Evolutionary conservation across 2,888 invertebrate species (phyloP), one percentile per base, ranked within the genome.

Genomic region (Eupithecia subfuscata): DNA sequence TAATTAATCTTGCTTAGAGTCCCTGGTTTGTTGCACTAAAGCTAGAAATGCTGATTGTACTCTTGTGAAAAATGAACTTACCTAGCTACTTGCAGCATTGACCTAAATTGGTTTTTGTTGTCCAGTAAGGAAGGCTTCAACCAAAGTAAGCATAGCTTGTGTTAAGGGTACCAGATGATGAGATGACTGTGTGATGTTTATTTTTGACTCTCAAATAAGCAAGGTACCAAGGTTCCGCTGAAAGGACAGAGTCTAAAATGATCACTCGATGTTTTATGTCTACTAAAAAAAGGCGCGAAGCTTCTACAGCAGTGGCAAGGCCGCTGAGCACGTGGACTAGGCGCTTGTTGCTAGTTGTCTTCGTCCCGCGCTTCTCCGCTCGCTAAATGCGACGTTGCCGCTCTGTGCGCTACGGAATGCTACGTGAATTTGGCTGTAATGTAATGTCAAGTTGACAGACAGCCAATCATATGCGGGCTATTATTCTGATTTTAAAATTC

Each of bases 251-350:
- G n/a, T 56, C 52, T 56, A 22, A 43, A 80, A 83, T 84, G 83
- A 68, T 68, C 68, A 22, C 43, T 89, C 88, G 87, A 87, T 84
- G 87, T 85, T 69, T 65, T 22, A 70, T 87, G 87, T 88, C 89
- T 89, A 89, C 89, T 91, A 89, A 91, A 92, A 88, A 91, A 93
- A 91, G 92, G 92, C 91, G 92, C 92, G 91, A 92, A 92, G 92
- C 89, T 90, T 89, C 90, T 84, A 90, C 84, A 81, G 84, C 86
- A 87, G 89, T 89, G 90, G 92, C 94, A 94, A 95, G 94, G 94
- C 91, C 93, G 90, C 83, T 75, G 81, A 90, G 89, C 93, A 93
- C 94, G 94, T 94, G 93, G 91, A 85, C 76, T 80, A 84, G 90
- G 90, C 92, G 92, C 93, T 92, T 94, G 94, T 93, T 94, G 93